Evolutionary conservation across 1,140 invertebrate genomes (phyloP).

Genomic region (Chionoecetes opilio): DNA sequence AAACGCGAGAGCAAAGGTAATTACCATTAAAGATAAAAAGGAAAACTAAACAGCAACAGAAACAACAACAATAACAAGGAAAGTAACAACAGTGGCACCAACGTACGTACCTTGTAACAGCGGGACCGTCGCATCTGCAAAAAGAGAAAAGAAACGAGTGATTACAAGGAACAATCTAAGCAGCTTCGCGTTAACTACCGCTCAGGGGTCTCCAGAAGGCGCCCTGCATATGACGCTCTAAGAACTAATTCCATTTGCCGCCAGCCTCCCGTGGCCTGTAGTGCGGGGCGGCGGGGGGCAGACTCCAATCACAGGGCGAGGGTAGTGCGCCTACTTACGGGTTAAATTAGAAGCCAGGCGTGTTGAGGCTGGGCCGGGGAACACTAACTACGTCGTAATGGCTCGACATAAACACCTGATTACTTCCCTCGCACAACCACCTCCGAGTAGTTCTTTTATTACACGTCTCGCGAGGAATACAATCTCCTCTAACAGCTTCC

Average conservation of each 20-base stretch:
- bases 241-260: conserved; percentile 72
- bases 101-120: conserved; percentile 68
- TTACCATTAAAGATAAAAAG: conserved; percentile 55
- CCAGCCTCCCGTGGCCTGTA: conserved; percentile 45
- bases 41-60: background rate
- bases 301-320: conserved; percentile 64
- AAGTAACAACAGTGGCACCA: background rate
- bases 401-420: conserved; percentile 63
- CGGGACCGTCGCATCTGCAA: conserved; percentile 66
- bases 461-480: conserved; percentile 31
- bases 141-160: conserved; percentile 54
- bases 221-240: conserved; percentile 67
- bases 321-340: conserved; percentile 72
- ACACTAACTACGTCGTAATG: conserved; percentile 62
- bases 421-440: conserved; percentile 55
- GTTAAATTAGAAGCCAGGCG: conserved; percentile 74
- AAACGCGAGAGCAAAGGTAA: conserved; percentile 32
- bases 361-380: conserved; percentile 37
- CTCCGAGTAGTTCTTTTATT: conserved; percentile 34
- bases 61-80: conserved; percentile 18
- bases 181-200: conserved; percentile 22
- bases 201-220: background rate
- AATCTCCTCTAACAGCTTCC: conserved; percentile 22
- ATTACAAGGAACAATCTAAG: conserved; percentile 50
- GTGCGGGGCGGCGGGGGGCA: conserved; percentile 53